These are phyloP conservation scores for Micropterix aruncella DNA, from an alignment of 2,888 invertebrate species.

Conservation along the genomic window DNA sequence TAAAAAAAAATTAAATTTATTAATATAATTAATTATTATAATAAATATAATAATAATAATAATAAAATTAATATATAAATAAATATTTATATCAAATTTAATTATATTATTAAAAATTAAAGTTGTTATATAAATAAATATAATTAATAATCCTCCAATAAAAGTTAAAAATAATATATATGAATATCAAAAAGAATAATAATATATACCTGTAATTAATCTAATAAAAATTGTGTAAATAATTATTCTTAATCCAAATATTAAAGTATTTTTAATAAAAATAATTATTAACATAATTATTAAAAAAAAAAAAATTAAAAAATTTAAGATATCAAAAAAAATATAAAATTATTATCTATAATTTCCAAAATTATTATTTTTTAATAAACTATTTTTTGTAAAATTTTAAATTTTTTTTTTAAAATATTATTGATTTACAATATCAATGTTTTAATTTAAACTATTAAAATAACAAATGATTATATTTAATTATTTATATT, in stretches of 20 bases:
- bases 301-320: constrained; percentile 36
- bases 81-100: constrained; percentile 20
- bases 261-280: constrained; percentile 48
- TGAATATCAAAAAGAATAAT: constrained; percentile 41
- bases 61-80: constrained; percentile 16
- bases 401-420: constrained; percentile 52
- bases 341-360: too few species aligned
- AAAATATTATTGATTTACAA: constrained; percentile 43
- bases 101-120: constrained; percentile 47
- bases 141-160: constrained; percentile 46
- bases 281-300: constrained; percentile 60
- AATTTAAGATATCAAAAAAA: too few species aligned
- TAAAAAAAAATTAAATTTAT: constrained; percentile 17
- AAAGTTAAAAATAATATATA: constrained; percentile 48
- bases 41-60: constrained; percentile 16
- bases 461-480: too few species aligned
- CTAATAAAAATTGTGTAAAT: too few species aligned
- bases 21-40: constrained; percentile 16
- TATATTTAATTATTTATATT: too few species aligned
- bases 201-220: constrained; percentile 30
- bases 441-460: constrained; percentile 33
- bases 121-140: constrained; percentile 51
- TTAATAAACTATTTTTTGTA: too few species aligned
- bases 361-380: too few species aligned
- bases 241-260: too few species aligned